These are phyloP conservation scores for Astyanax mexicanus DNA, from an alignment of 2,797 vertebrate genomes.

Conservation along the genomic window DNA sequence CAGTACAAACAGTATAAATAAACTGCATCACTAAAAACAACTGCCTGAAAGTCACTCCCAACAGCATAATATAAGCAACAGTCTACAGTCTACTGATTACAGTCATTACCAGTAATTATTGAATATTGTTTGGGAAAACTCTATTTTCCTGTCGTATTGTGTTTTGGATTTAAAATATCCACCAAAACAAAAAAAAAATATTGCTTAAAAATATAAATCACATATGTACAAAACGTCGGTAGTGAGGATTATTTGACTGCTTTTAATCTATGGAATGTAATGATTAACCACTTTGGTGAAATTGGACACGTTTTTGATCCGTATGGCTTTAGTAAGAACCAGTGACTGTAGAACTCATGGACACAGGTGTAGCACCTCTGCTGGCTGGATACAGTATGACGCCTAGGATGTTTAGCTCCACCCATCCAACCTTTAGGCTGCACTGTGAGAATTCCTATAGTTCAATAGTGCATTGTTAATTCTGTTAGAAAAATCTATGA, in stretches of 20 bases:
- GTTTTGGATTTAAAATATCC: not conserved
- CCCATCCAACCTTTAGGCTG: no score
- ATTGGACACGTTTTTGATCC: conserved; percentile 65
- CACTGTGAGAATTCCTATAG: no score
- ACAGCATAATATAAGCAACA: conserved; percentile 2
- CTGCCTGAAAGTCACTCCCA: not conserved
- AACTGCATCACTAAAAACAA: conserved; percentile 9
- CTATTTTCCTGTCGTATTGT: no score
- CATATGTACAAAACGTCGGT: not conserved
- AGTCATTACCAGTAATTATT: conserved; percentile 11
- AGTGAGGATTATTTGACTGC: conserved; percentile 22
- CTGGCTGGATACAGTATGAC: no score
- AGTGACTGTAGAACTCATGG: no score
- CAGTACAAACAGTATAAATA: no score
- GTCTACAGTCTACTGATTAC: not conserved
- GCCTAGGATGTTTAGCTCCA: no score
- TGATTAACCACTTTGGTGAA: conserved; percentile 59
- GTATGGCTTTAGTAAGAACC: not conserved
- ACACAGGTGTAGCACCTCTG: no score
- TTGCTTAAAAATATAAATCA: conserved; percentile 19
- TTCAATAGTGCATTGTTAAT: no score
- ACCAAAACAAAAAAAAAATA: conserved; percentile 3
- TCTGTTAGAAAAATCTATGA: no score
- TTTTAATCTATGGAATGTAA: conserved; percentile 10
- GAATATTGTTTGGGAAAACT: not conserved